These are phyloP conservation scores for Dendrolimus houi DNA, from an alignment of 2,888 invertebrate species.

Conservation along the genomic window DNA sequence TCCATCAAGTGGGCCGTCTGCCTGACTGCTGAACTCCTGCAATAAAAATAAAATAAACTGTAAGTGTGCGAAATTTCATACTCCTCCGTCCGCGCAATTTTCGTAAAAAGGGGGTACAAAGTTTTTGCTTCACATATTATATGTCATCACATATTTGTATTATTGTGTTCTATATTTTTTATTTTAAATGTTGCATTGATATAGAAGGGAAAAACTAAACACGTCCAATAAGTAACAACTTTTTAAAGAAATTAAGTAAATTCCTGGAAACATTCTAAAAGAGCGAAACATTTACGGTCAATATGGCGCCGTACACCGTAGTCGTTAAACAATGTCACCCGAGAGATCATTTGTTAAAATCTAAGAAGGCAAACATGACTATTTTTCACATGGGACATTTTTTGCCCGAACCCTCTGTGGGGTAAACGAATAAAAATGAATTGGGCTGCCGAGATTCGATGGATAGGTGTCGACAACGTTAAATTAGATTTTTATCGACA, in stretches of 20 bases:
- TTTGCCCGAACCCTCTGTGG: slow-evolving; percentile 9
- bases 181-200: too few relatives aligned
- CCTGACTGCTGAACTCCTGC: too few relatives aligned
- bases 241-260: not conserved
- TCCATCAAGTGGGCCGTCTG: too few relatives aligned
- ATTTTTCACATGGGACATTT: slow-evolving; percentile 9
- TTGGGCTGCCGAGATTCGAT: not conserved
- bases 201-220: too few relatives aligned
- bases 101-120: too few relatives aligned
- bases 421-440: not conserved
- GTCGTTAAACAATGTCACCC: slow-evolving; percentile 13
- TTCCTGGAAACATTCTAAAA: not conserved
- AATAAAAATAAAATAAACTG: too few relatives aligned
- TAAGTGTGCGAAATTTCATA: too few relatives aligned
- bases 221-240: too few relatives aligned
- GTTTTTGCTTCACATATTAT: too few relatives aligned
- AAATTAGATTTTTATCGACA: not conserved
- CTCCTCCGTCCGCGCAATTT: too few relatives aligned
- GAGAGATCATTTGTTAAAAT: slow-evolving; percentile 14
- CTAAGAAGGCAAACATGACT: slow-evolving; percentile 8
- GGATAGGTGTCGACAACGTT: not conserved
- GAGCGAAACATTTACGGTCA: not conserved
- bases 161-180: too few relatives aligned
- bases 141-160: too few relatives aligned
- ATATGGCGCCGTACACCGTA: not conserved